A percentile compares a stretch with the other conserved stretches of the same genome.
phyloP scores from a whole-genome alignment of 2,888 invertebrate species.

The Lacanobia wlatinum region DNA sequence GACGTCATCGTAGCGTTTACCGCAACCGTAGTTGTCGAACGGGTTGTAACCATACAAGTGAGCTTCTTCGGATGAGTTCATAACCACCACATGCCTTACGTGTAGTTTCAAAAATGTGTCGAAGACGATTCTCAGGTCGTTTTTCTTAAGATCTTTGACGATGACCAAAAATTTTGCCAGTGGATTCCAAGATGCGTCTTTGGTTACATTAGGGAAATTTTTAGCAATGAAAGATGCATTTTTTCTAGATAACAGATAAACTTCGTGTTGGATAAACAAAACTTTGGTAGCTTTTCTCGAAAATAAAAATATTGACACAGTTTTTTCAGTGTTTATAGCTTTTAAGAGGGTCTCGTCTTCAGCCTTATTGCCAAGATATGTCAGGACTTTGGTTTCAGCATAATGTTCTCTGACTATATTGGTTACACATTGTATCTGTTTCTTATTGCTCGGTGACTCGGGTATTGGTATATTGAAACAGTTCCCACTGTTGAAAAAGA shows the following conservation, averaged over 20 bases:
- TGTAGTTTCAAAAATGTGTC: conserved; percentile 69
- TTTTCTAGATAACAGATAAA: conserved; percentile 69
- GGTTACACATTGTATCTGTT: conserved; percentile 52
- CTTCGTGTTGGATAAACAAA: conserved; percentile 45
- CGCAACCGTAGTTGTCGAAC: conserved; percentile 79
- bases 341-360: conserved; percentile 46
- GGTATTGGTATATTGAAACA: conserved; percentile 37
- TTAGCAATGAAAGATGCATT: conserved; percentile 57
- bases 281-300: conserved; percentile 1
- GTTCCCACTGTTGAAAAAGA: conserved; percentile 6
- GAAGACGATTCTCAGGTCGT: conserved; percentile 69
- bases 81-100: conserved; percentile 69
- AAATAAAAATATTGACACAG: conserved; percentile 29
- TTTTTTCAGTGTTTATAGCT: conserved; percentile 32
- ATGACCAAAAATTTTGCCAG: conserved; percentile 71
- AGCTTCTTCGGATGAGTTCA: conserved; percentile 70
- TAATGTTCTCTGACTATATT: conserved; percentile 53
- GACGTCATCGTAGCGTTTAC: conserved; percentile 73
- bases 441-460: conserved; percentile 7
- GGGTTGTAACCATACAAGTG: conserved; percentile 79
- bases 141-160: conserved; percentile 60
- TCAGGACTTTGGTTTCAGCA: conserved; percentile 37
- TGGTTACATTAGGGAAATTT: conserved; percentile 57
- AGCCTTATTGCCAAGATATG: conserved; percentile 38
- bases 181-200: conserved; percentile 74